Percentiles rank a stretch among this genome's conserved stretches.
Evolutionary conservation across 2,113 vertebrate genomes (phyloP).

Genomic region (Microtus montanus): DNA sequence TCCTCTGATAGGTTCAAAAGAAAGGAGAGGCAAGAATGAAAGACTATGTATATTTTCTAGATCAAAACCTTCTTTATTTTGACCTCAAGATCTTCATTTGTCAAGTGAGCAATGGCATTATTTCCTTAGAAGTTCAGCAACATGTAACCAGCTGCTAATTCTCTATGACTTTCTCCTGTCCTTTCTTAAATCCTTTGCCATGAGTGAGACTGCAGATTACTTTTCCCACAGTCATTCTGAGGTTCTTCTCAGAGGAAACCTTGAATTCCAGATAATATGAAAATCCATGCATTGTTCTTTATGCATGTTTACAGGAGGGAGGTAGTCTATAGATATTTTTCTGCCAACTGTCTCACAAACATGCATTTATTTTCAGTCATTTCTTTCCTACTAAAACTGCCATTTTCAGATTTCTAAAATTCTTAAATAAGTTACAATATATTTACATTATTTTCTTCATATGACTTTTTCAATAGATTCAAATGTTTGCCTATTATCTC

Average conservation of each 20-base stretch:
- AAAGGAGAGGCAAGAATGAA: accelerated
- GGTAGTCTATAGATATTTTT: background rate
- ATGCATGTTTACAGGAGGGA: background rate
- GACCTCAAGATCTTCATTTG: background rate
- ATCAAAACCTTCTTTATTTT: background rate
- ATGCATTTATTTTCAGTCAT: background rate
- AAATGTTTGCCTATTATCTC: background rate
- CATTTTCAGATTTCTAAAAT: background rate
- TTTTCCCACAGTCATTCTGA: background rate
- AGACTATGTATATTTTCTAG: accelerated
- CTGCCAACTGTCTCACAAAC: accelerated
- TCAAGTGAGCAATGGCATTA: background rate
- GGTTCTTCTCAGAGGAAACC: background rate
- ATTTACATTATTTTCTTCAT: background rate
- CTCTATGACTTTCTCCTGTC: background rate
- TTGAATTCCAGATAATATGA: background rate
- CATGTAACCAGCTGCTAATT: background rate
- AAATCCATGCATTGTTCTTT: background rate
- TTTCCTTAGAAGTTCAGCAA: background rate
- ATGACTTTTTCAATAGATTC: constrained; percentile 6
- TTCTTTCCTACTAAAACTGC: background rate
- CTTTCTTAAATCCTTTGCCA: background rate
- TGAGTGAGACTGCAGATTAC: background rate
- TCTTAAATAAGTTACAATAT: background rate
- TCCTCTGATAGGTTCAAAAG: background rate